Evolutionary conservation across 2,888 invertebrate species (phyloP), one percentile per base, ranked within the genome.

Genomic region (Callimorpha dominula): DNA sequence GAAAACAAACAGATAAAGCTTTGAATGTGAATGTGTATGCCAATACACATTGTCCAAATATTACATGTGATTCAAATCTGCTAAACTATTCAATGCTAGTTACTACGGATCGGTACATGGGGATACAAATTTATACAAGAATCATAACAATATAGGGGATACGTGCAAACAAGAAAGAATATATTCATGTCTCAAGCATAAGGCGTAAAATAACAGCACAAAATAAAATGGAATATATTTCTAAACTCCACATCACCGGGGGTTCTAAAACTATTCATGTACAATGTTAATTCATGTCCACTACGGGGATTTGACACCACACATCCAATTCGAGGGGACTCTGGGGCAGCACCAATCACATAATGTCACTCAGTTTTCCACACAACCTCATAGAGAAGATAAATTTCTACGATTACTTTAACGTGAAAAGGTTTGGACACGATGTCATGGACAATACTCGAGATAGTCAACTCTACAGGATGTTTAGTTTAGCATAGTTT

Each of bases 1-100:
- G 95, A 96, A 95, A 96, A 96, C 94, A 95, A 95, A 95, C 95
- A 95, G 95, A 94, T 95, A 95, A 95, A 95, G 95, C 95, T 94
- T 92, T 85, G 76, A 91, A 88, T 88, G 86, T 88, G 85, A 88
- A 88, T 46, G 88, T 88, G 86, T 87, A 84, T 65, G 73, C 85
- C 46, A 86, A 85, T 88, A 91, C 83, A 88, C 84, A 85, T 86
- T 73, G 85, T 78, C 76, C 81, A 60, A 83, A 86, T 50, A 65
- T 80, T 85, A 83, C 85, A 87, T 83, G 83, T 83, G 80, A 84
- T 84, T 79, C 76, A 85, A 82, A 83, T 87, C 87, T 89, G 88
- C 88, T 89, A 88, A 86, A 85, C 80, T 84, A 88, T 82, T 82
- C 84, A 85, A 81, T 78, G 73, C 85, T 86, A 89, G 83, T 78